Percentiles rank a stretch among this genome's conserved stretches.
Conservation (phyloP, 2,888 invertebrate species). For the Ochropleura leucogaster region DNA sequence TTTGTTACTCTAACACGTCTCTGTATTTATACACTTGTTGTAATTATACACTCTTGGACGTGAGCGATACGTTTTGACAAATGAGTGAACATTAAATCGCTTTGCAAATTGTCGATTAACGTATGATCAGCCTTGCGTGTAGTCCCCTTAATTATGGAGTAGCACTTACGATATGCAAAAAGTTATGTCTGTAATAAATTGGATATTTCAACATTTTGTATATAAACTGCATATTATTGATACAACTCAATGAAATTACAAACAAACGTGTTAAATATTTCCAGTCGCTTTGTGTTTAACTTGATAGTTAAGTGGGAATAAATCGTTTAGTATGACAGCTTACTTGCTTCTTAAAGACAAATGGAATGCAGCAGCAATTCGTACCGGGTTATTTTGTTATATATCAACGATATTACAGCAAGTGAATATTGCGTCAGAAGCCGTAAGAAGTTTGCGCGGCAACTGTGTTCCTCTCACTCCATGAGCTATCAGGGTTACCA, state of each 20-base stretch:
- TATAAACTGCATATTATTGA: conserved; percentile 32
- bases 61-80: conserved; percentile 59
- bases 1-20: conserved; percentile 39
- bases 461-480: conserved; percentile 80
- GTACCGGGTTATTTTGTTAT: conserved; percentile 78
- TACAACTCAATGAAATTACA: conserved; percentile 39
- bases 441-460: conserved; percentile 70
- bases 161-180: conserved; percentile 45
- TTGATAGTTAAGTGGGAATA: conserved; percentile 59
- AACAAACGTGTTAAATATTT: conserved; percentile 39
- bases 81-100: conserved; percentile 61
- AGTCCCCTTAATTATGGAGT: conserved; percentile 47
- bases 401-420: conserved; percentile 74
- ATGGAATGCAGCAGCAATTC: conserved; percentile 78
- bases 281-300: conserved; percentile 57
- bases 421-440: conserved; percentile 79
- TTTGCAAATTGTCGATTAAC: conserved; percentile 60
- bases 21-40: conserved; percentile 30
- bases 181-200: conserved; percentile 53
- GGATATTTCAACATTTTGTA: conserved; percentile 48
- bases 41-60: conserved; percentile 56
- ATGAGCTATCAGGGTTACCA: conserved; percentile 76
- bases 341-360: conserved; percentile 71
- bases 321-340: conserved; percentile 72
- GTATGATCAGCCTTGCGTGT: conserved; percentile 59